Conservation (phyloP, 1,140 invertebrate species). For the Nasonia giraulti region DNA sequence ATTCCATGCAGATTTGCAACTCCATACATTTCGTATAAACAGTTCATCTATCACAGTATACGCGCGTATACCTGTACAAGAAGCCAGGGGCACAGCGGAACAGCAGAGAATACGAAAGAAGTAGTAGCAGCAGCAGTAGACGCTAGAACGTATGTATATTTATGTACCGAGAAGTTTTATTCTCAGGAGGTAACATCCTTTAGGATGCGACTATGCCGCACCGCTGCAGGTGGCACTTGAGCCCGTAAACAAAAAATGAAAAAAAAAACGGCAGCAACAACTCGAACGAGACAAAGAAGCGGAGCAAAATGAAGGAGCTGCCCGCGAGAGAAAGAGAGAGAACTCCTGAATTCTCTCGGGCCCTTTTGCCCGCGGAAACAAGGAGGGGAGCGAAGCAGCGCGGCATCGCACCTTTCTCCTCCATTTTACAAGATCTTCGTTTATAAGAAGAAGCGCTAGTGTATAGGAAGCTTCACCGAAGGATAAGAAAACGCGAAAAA, state of each 20-base stretch:
- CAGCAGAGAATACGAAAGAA: conserved; percentile 8
- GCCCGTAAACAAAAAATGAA: conserved; percentile 7
- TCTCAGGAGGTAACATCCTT: conserved; percentile 17
- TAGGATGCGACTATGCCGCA: background rate
- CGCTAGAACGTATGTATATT: conserved; percentile 23
- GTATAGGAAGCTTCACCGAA: background rate
- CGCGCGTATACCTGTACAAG: background rate
- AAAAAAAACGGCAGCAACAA: background rate
- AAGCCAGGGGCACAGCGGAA: background rate
- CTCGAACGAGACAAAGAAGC: background rate
- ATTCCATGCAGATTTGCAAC: conserved; percentile 20
- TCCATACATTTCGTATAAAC: background rate
- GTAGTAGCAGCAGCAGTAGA: background rate
- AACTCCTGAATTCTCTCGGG: conserved; percentile 9
- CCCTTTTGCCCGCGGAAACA: background rate
- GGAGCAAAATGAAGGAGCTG: background rate
- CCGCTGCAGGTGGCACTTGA: conserved; percentile 34
- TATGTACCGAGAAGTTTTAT: conserved; percentile 43
- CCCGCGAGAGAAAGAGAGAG: background rate
- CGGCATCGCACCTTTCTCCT: background rate
- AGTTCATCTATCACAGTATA: conserved; percentile 18
- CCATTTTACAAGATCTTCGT: conserved; percentile 32
- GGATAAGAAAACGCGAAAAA: background rate
- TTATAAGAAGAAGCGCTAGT: conserved; percentile 1
- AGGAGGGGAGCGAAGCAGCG: background rate